These are phyloP conservation scores for Elymnias hypermnestra DNA, from an alignment of 1,140 invertebrate genomes.

Conservation along the genomic window DNA sequence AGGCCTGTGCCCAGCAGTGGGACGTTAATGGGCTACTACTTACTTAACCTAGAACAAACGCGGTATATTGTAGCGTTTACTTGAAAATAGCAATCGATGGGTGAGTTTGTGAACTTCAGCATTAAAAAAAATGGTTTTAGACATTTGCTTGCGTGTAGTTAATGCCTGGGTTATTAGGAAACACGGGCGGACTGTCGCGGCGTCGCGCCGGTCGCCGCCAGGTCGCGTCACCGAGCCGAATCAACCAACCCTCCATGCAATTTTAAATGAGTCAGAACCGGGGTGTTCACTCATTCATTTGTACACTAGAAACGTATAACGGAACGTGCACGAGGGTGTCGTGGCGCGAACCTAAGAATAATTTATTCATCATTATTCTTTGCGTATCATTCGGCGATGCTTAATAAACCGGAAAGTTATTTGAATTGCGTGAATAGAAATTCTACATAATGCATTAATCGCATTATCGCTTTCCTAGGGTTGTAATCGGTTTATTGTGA, in stretches of 20 bases:
- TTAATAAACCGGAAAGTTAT: conserved; percentile 62
- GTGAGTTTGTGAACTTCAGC: too few species aligned
- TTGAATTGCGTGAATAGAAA: conserved; percentile 58
- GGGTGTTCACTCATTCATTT: conserved; percentile 36
- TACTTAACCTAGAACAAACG: too few species aligned
- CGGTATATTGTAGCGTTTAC: too few species aligned
- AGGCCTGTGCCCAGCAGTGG: too few species aligned
- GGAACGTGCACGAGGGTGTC: conserved; percentile 30
- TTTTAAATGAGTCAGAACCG: conserved; percentile 55
- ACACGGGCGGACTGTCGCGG: conserved; percentile 20
- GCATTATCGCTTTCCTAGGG: conserved; percentile 45
- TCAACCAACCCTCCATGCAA: conserved; percentile 53
- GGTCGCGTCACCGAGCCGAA: conserved; percentile 31
- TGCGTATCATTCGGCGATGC: conserved; percentile 42
- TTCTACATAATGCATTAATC: conserved; percentile 51
- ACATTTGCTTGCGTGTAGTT: conserved; percentile 16
- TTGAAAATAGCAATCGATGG: too few species aligned
- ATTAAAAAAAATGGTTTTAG: too few species aligned
- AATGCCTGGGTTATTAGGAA: conserved; percentile 13
- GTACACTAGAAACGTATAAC: conserved; percentile 12
- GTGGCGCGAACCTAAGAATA: conserved; percentile 32
- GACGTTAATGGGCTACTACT: too few species aligned
- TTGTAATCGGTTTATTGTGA: conserved; percentile 37
- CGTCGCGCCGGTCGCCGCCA: conserved; percentile 32
- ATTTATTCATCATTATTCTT: conserved; percentile 49